Evolutionary conservation across 2,888 invertebrate species (phyloP).

Genomic region (Reticulitermes lucifugus): DNA sequence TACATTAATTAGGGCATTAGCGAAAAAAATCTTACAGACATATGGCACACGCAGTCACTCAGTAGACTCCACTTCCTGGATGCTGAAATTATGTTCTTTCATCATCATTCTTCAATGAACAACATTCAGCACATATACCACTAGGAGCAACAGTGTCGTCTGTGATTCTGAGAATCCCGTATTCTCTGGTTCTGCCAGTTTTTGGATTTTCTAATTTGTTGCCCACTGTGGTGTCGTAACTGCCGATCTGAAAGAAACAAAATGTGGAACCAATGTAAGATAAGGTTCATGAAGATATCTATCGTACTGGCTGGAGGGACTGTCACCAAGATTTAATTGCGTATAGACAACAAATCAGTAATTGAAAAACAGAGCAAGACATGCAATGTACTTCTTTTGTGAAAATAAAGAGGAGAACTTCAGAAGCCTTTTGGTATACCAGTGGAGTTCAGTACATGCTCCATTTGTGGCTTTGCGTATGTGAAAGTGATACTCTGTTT

Average conservation of each 20-base stretch:
- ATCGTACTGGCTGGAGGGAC: too few species aligned
- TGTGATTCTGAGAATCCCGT: conserved; percentile 1
- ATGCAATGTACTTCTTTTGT: too few species aligned
- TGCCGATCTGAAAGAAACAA: conserved; percentile 10
- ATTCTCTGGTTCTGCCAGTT: conserved; percentile 30
- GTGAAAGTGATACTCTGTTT: too few species aligned
- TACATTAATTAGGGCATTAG: neutral
- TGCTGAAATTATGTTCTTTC: neutral
- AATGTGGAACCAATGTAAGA: too few species aligned
- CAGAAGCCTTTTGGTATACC: too few species aligned
- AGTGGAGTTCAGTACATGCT: too few species aligned
- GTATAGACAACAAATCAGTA: too few species aligned
- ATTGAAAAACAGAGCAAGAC: too few species aligned
- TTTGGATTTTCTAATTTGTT: neutral
- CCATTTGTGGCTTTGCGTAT: too few species aligned
- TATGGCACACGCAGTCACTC: neutral
- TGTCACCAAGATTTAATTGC: too few species aligned
- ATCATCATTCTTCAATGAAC: neutral
- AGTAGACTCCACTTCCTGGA: neutral
- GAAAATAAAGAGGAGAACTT: too few species aligned
- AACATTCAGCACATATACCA: neutral
- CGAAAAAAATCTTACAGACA: neutral
- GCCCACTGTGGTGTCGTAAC: neutral
- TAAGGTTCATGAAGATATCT: too few species aligned
- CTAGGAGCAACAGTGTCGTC: conserved; percentile 37